Evolutionary conservation across 2,113 vertebrate genomes (phyloP), one percentile per base, ranked within the genome.

Genomic region (Megaleporinus macrocephalus): DNA sequence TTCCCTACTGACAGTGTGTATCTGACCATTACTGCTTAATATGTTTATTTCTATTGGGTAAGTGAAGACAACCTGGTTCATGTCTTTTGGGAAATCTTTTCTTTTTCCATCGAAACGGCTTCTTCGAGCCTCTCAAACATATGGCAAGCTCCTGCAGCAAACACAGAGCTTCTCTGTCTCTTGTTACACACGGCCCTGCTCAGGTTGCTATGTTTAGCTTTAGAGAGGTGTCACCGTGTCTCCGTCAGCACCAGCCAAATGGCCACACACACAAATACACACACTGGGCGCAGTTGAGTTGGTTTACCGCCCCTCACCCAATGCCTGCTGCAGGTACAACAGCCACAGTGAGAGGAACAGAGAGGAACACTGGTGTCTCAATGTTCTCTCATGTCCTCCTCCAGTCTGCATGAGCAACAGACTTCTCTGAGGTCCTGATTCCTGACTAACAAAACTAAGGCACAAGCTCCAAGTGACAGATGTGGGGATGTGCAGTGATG

Each of bases 121-220:
- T 78, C 33, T 72, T 76, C 26, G 1, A 57, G 70, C 81, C 78
- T 73, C 78, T 83, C 44, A 47, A 75, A 81, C 78, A 83, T 82
- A 82, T 86, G 85, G 78, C 36, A 76, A 74, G 83, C 78, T 80
- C 63, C 73, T 71, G 73, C 75, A 75, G 63, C 13, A 72, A 65
- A 51, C 81, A 86, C 78, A 76, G 79, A 73, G 62, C 62, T 63
- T 76, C 70, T 70, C 74, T 81, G 82, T 84, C 81, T 86, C 82
- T 73, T 65, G 55, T 86, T 86, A 83, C 85, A 83, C 81, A 71
- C 65, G 61, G 77, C 76, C 72, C 72, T 33, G 49, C 85, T 86
- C 82, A 78, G 78, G 78, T 84, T 86, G 85, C 85, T 83, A 86
- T 81, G 85, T 86, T 86, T 83, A 86, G 85, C 82, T 84, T 75